These are phyloP conservation scores for Emydoidea blandingii DNA, from an alignment of 2,797 vertebrate species.

Conservation along the genomic window DNA sequence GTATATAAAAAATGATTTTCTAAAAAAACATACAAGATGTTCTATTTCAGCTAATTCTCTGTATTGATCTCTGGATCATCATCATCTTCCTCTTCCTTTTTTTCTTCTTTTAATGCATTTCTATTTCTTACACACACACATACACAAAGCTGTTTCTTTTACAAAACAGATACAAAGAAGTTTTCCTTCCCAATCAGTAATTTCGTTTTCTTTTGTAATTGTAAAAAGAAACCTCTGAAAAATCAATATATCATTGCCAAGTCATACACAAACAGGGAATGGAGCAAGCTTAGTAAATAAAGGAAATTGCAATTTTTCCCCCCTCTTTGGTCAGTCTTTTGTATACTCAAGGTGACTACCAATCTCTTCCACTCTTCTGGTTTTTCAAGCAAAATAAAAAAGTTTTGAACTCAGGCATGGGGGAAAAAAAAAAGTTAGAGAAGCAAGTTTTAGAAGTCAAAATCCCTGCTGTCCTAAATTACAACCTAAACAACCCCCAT, in stretches of 20 bases:
- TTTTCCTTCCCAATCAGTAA: slow-evolving; percentile 63
- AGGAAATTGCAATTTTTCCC: slow-evolving; percentile 65
- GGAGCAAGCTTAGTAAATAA: slow-evolving; percentile 72
- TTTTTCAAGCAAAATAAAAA: slow-evolving; percentile 30
- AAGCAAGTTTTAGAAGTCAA: slow-evolving; percentile 48
- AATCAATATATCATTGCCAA: slow-evolving; percentile 74
- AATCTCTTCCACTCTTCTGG: background rate
- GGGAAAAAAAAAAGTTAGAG: slow-evolving; percentile 48
- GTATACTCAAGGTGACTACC: slow-evolving; percentile 58
- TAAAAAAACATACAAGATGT: slow-evolving; percentile 50
- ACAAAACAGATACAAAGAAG: slow-evolving; percentile 59
- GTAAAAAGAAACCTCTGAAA: slow-evolving; percentile 68
- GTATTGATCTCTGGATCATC: slow-evolving; percentile 62
- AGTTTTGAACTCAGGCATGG: background rate
- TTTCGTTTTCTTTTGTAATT: slow-evolving; percentile 73
- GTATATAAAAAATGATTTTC: slow-evolving; percentile 58
- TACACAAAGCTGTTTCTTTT: slow-evolving; percentile 38
- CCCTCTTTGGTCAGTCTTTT: slow-evolving; percentile 47
- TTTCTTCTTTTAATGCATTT: slow-evolving; percentile 68
- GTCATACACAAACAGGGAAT: slow-evolving; percentile 14
- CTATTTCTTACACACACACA: slow-evolving; percentile 46
- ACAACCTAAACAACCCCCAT: slow-evolving; percentile 48
- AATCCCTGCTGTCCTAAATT: slow-evolving; percentile 59
- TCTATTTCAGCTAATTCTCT: slow-evolving; percentile 60
- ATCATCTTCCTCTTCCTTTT: slow-evolving; percentile 36